These are phyloP conservation scores for Amorpha juglandis DNA, from an alignment of 2,888 invertebrate species.

Conservation along the genomic window DNA sequence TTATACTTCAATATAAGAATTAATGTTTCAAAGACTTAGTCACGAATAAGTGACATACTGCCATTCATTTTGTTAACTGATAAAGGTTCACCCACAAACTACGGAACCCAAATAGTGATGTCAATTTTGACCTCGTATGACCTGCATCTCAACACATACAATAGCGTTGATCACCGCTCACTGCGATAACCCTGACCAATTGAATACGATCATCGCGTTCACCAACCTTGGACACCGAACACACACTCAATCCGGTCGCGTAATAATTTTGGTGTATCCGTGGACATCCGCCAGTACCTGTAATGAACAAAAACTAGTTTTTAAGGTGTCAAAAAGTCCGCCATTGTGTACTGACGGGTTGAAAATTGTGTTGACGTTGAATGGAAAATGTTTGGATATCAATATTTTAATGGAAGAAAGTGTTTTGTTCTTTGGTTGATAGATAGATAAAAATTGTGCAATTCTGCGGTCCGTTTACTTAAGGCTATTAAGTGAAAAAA, in stretches of 20 bases:
- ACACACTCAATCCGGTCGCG: slow-evolving; percentile 24
- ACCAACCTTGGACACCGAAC: background rate
- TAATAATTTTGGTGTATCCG: slow-evolving; percentile 31
- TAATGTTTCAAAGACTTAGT: background rate
- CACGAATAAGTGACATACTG: background rate
- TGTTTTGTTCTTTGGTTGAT: too few species aligned
- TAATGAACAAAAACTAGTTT: slow-evolving; percentile 39
- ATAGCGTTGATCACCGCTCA: slow-evolving; percentile 51
- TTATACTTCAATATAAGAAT: background rate
- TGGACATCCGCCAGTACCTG: slow-evolving; percentile 42
- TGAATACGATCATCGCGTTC: background rate
- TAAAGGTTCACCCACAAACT: slow-evolving; percentile 1
- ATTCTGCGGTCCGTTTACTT: too few species aligned
- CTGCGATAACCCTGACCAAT: slow-evolving; percentile 25
- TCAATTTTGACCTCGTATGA: slow-evolving; percentile 38
- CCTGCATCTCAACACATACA: slow-evolving; percentile 38
- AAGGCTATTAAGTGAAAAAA: too few species aligned
- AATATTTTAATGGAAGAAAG: too few species aligned
- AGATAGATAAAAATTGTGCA: too few species aligned
- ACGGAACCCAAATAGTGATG: slow-evolving; percentile 37
- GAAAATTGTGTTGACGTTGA: slow-evolving; percentile 21
- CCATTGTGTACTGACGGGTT: slow-evolving; percentile 21
- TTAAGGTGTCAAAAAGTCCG: slow-evolving; percentile 33
- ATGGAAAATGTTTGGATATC: background rate
- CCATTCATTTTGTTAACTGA: background rate